A percentile compares a stretch with the other conserved stretches of the same genome.
Conservation (phyloP, 92 coral and sea anemone species). For the Porites evermanni region DNA sequence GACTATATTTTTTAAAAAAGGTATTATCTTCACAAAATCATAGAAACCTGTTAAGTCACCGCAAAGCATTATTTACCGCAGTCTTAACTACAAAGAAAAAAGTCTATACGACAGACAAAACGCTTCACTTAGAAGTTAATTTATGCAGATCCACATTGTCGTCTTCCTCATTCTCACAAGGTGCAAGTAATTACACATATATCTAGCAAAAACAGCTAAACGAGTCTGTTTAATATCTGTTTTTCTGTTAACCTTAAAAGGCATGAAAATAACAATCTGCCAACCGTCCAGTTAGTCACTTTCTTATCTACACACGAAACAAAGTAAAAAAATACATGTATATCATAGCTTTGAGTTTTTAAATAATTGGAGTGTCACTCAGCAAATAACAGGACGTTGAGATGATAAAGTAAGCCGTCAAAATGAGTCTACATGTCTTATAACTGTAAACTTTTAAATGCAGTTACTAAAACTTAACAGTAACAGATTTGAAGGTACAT, state of each 20-base stretch:
- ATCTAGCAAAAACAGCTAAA: background rate
- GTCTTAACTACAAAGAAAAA: background rate
- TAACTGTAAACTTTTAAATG: background rate
- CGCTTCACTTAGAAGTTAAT: background rate
- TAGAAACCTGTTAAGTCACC: constrained; percentile 8
- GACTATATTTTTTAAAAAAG: background rate
- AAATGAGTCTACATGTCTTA: background rate
- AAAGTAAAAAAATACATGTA: background rate
- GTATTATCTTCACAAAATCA: constrained; percentile 1
- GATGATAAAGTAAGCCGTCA: constrained; percentile 1
- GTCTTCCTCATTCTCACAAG: background rate
- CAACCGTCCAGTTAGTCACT: too few relatives aligned
- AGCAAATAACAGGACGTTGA: background rate
- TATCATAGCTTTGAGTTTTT: background rate
- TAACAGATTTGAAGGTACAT: background rate
- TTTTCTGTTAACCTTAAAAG: background rate
- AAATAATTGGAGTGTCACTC: background rate
- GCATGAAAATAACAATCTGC: background rate
- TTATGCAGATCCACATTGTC: background rate
- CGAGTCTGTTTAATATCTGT: background rate
- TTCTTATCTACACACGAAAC: too few relatives aligned
- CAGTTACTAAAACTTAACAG: background rate
- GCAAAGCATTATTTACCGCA: background rate
- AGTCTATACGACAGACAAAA: background rate
- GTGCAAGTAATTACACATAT: background rate